These are phyloP conservation scores for Trinectes maculatus DNA, from an alignment of 2,113 vertebrate genomes.

Conservation along the genomic window DNA sequence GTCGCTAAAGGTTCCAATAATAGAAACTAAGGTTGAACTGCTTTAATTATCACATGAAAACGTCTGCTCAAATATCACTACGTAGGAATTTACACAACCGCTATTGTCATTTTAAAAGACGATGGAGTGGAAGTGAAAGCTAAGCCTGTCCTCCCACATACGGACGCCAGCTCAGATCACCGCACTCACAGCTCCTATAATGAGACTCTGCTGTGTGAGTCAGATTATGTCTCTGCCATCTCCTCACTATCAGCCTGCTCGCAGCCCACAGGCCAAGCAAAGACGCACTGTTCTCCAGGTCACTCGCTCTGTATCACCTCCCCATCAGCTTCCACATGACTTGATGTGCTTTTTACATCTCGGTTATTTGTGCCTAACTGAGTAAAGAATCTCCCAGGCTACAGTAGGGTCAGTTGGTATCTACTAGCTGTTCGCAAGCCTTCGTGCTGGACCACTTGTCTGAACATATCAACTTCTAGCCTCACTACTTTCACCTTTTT, in stretches of 20 bases:
- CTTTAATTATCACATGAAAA: constrained; percentile 35
- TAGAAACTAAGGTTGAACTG: constrained; percentile 3
- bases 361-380: constrained; percentile 56
- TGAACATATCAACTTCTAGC: constrained; percentile 54
- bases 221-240: constrained; percentile 54
- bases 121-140: constrained; percentile 51
- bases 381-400: constrained; percentile 43
- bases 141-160: constrained; percentile 68
- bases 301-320: constrained; percentile 59
- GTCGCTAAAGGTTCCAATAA: background rate
- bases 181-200: constrained; percentile 52
- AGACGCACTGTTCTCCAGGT: constrained; percentile 61
- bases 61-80: constrained; percentile 15
- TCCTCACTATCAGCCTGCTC: constrained; percentile 51
- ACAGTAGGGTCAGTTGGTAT: constrained; percentile 40
- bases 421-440: constrained; percentile 25
- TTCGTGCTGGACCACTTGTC: constrained; percentile 43
- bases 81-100: constrained; percentile 15
- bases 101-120: constrained; percentile 54
- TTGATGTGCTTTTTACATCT: constrained; percentile 44
- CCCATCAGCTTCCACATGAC: constrained; percentile 38
- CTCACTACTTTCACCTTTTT: too few species aligned
- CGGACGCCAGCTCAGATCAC: constrained; percentile 48
- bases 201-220: constrained; percentile 61
- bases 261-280: constrained; percentile 57